A percentile compares a stretch with the other conserved stretches of the same genome.
Conservation (phyloP, 2,888 invertebrate genomes). For the Camponotus fellah region DNA sequence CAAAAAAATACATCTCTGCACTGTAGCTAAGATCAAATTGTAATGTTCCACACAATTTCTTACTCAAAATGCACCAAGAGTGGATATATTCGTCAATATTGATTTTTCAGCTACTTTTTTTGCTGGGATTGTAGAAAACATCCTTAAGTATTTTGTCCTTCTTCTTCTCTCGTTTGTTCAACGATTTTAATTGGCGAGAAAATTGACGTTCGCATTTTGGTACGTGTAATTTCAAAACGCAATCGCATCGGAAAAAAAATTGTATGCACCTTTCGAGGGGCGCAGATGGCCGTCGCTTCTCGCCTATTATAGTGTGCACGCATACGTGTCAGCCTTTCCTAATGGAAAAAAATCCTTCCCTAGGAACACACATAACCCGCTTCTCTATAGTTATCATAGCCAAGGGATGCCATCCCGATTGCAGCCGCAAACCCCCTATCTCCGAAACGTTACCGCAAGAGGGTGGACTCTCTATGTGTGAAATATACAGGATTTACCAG, state of each 20-base stretch:
- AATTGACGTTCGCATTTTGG: background rate
- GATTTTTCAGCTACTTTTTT: no score
- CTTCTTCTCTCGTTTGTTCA: no score
- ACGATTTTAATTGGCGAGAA: background rate
- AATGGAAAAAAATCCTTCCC: slow-evolving; percentile 81
- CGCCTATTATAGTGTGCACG: slow-evolving; percentile 58
- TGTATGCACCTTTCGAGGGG: slow-evolving; percentile 69
- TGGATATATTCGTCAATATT: no score
- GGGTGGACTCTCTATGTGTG: slow-evolving; percentile 57
- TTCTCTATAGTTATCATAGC: slow-evolving; percentile 73
- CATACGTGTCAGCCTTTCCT: slow-evolving; percentile 64
- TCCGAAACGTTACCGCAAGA: slow-evolving; percentile 60
- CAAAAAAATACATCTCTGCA: background rate
- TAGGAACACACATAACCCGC: slow-evolving; percentile 72
- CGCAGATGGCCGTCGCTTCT: slow-evolving; percentile 73
- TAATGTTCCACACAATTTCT: no score
- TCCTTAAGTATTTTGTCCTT: background rate
- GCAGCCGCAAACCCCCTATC: slow-evolving; percentile 65
- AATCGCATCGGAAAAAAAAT: slow-evolving; percentile 57
- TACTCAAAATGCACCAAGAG: no score
- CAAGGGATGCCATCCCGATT: slow-evolving; percentile 75
- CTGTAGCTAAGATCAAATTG: no score
- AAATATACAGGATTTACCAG: slow-evolving; percentile 56
- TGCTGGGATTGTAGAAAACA: no score
- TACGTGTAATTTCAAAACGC: background rate